A percentile compares a stretch with the other conserved stretches of the same genome.
Conservation (phyloP, 2,113 vertebrate species). For the Crotalus helleri region DNA sequence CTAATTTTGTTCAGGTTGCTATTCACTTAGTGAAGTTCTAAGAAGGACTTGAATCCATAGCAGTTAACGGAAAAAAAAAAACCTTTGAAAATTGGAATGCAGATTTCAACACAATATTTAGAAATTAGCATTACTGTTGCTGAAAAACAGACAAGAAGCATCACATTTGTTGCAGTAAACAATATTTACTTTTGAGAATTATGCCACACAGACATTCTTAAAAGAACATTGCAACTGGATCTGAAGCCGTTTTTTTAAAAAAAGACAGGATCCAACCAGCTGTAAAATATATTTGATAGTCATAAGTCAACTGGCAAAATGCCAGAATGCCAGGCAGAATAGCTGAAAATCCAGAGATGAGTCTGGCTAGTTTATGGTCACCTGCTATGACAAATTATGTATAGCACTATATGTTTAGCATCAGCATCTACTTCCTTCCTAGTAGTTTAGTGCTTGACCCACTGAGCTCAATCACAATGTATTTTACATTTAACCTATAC, state of each 20-base stretch:
- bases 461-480: conserved; percentile 21
- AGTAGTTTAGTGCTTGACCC: neutral
- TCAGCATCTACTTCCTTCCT: conserved; percentile 13
- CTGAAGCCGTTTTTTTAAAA: neutral
- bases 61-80: neutral
- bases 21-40: neutral
- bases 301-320: neutral
- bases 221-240: neutral
- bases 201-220: neutral
- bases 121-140: neutral
- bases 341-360: neutral
- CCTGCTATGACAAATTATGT: conserved; percentile 15
- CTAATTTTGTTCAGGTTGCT: neutral
- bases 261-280: neutral
- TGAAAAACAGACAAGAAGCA: neutral
- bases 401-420: conserved; percentile 28
- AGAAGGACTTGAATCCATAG: neutral
- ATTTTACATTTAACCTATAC: neutral
- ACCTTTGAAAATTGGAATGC: neutral
- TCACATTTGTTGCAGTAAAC: neutral
- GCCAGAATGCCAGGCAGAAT: neutral
- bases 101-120: neutral
- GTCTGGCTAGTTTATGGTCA: conserved; percentile 5
- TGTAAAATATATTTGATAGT: neutral
- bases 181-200: neutral